Conservation (phyloP, 2,113 vertebrate genomes). For the Panurus biarmicus region DNA sequence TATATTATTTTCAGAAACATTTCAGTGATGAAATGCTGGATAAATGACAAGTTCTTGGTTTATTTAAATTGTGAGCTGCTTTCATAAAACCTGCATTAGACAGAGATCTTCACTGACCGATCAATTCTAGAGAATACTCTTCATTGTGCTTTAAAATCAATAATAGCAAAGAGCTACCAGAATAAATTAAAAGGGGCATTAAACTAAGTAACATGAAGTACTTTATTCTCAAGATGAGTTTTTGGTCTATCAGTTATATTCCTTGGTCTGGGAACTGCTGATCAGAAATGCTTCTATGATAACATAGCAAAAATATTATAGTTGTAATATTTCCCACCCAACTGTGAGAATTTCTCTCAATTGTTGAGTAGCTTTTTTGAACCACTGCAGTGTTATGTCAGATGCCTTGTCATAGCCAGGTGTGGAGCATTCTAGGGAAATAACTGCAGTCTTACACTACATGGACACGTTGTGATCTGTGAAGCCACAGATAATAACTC, state of each 20-base stretch:
- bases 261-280: neutral
- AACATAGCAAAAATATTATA: neutral
- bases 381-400: neutral
- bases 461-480: neutral
- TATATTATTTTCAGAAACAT: neutral
- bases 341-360: rapidly evolving
- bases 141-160: neutral
- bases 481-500: neutral
- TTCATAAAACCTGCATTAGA: neutral
- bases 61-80: neutral
- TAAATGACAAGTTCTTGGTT: neutral
- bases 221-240: neutral
- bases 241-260: neutral
- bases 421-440: neutral
- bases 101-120: neutral
- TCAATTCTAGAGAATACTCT: neutral
- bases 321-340: neutral
- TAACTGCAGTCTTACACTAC: neutral
- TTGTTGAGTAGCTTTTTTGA: neutral
- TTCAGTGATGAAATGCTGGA: neutral
- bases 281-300: neutral
- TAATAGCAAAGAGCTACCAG: neutral
- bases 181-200: neutral
- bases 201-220: neutral
- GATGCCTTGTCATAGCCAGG: neutral